Conservation (phyloP, 2,113 vertebrate species). For the Ardeotis arabs region DNA sequence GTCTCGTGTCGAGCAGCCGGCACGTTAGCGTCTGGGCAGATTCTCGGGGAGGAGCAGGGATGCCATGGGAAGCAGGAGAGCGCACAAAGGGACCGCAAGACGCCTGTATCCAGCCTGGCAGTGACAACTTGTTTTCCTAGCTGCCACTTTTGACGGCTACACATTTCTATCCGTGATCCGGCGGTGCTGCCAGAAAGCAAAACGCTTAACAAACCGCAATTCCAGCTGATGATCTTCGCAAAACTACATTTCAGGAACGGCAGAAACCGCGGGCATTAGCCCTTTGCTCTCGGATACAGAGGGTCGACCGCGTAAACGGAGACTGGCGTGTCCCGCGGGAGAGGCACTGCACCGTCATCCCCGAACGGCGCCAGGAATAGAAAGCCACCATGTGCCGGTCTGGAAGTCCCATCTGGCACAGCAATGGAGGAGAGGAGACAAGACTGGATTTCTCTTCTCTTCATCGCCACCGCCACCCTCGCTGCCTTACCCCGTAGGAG, state of each 20-base stretch:
- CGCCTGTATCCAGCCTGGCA: neutral
- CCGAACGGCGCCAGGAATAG: neutral
- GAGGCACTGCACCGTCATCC: neutral
- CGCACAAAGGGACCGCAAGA: neutral
- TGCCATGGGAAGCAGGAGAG: neutral
- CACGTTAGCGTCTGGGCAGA: neutral
- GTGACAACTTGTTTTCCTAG: neutral
- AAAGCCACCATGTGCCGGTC: neutral
- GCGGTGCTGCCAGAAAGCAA: neutral
- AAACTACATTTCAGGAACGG: neutral
- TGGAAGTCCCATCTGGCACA: neutral
- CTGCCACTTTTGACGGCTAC: neutral
- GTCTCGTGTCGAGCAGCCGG: neutral
- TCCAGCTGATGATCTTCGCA: neutral
- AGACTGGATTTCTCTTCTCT: neutral
- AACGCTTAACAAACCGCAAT: rapidly evolving
- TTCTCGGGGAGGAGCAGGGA: neutral
- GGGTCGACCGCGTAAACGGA: neutral
- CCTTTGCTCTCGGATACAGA: neutral
- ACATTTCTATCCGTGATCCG: rapidly evolving
- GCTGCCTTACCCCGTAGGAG: neutral
- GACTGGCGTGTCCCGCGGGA: neutral
- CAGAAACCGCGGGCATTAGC: rapidly evolving
- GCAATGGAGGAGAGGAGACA: neutral
- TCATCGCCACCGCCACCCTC: neutral